Evolutionary conservation across 2,888 invertebrate species (phyloP), one percentile per base, ranked within the genome.

Genomic region (Phyllotreta cruciferae): DNA sequence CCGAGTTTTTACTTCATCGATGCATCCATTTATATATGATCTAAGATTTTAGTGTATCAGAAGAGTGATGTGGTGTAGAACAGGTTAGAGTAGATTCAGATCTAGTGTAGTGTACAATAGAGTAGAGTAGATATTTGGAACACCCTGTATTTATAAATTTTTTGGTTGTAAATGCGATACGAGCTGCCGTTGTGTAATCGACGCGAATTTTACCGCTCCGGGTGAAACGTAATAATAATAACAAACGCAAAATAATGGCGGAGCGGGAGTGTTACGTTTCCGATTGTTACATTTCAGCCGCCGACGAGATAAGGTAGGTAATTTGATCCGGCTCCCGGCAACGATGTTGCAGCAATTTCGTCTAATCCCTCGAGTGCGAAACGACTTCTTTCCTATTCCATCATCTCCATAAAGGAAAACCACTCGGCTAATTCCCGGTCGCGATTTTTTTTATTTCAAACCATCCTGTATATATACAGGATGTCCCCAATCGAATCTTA

Each of bases 301-400:
- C 10, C 44, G 14, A 7, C 14, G 24, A 24, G 24, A 9, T 24
- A 9, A 47, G 8, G 7, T 47, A 24, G 47, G 24, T 47, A 47
- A 47, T 47, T 47, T 47, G 47, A 47, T 47, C 47, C 24, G 3
- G 11, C 34, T 47, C 11, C 14, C 5, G 47, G 10, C 44, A 44
- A 47, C 47, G 34, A 34, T 47, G 47, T 47, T 24, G 47, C 24
- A 47, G 14, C 24, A 47, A 47, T 24, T 47, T 34, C 47, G 47
- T 13, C 24, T 47, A 47, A 47, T 47, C 47, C 34, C 50, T 50
- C 35, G 50, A 50, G 50, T 50, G 50, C 36, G 36, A 36, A 50
- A 50, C 50, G 50, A 50, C 36, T 50, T 36, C 50, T 50, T 50
- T 50, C 50, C 36, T 50, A 50, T 50, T 50, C 50, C 50, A 50